phyloP scores from a whole-genome alignment of 2,888 invertebrate species.

The Lithophane leautieri region DNA sequence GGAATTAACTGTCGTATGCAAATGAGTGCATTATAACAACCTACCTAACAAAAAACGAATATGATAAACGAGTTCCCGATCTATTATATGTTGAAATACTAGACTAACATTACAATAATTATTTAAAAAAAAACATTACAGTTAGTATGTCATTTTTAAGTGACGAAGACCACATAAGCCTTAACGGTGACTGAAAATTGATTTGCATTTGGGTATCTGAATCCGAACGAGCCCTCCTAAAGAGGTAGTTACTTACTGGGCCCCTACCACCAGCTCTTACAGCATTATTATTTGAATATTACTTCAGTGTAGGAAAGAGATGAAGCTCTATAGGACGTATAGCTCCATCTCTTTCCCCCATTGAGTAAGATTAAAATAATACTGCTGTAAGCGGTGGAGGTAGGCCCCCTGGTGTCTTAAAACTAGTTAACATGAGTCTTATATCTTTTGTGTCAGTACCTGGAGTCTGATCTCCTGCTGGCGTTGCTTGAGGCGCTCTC shows the following conservation, averaged over 20 bases:
- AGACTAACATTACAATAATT: not conserved
- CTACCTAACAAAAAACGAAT: conserved; percentile 24
- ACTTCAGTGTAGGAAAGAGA: too few relatives aligned
- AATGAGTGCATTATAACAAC: conserved; percentile 38
- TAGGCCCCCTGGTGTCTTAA: too few relatives aligned
- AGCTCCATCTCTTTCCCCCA: too few relatives aligned
- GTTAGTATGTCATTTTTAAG: not conserved
- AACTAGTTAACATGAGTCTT: not conserved
- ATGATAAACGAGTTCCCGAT: conserved; percentile 19
- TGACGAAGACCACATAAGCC: not conserved
- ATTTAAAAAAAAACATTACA: too few relatives aligned
- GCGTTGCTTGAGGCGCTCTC: conserved; percentile 96
- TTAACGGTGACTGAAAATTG: not conserved
- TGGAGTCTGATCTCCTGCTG: conserved; percentile 97
- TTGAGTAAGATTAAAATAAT: too few relatives aligned
- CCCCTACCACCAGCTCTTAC: too few relatives aligned
- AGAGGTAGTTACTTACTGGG: not conserved
- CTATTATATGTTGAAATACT: conserved; percentile 1
- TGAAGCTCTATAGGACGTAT: too few relatives aligned
- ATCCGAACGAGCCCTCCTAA: not conserved
- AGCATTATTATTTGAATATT: too few relatives aligned
- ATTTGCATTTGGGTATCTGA: not conserved
- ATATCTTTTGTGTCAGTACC: conserved; percentile 83
- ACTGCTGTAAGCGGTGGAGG: too few relatives aligned
- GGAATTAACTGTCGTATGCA: conserved; percentile 36